These are phyloP conservation scores for Monopterus albus DNA, from an alignment of 2,113 vertebrate species.

Conservation along the genomic window DNA sequence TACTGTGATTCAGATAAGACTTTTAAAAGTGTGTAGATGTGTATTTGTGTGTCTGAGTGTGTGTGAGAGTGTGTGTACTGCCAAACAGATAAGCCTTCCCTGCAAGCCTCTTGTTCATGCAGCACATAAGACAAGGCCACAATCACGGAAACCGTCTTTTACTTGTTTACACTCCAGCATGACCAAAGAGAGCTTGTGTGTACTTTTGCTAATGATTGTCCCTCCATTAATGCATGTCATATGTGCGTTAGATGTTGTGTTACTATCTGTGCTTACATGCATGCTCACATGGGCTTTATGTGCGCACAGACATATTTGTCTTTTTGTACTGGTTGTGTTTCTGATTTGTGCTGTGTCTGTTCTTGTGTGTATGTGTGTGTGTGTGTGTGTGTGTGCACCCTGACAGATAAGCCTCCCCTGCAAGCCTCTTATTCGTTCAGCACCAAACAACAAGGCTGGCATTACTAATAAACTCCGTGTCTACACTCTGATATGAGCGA, in stretches of 20 bases:
- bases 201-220: conserved; percentile 21
- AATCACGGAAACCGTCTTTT: conserved; percentile 46
- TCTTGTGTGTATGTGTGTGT: background rate
- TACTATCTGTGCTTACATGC: conserved; percentile 19
- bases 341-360: background rate
- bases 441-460: conserved; percentile 63
- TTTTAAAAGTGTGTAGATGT: conserved; percentile 25
- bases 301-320: conserved; percentile 40
- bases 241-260: background rate
- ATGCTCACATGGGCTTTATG: conserved; percentile 15
- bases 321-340: conserved; percentile 30
- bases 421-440: conserved; percentile 68
- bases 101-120: conserved; percentile 65
- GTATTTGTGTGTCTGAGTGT: conserved; percentile 6
- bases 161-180: conserved; percentile 53
- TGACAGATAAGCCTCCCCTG: conserved; percentile 66
- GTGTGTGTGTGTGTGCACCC: conserved; percentile 36
- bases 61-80: conserved; percentile 6
- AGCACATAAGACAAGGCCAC: conserved; percentile 58
- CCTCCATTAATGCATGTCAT: background rate
- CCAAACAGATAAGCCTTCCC: conserved; percentile 68
- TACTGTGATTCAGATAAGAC: conserved; percentile 52
- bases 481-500: conserved; percentile 45
- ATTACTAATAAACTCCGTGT: conserved; percentile 71
- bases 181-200: conserved; percentile 26